Conservation (phyloP, 2,888 invertebrate species). For the Slavum lentiscoides region DNA sequence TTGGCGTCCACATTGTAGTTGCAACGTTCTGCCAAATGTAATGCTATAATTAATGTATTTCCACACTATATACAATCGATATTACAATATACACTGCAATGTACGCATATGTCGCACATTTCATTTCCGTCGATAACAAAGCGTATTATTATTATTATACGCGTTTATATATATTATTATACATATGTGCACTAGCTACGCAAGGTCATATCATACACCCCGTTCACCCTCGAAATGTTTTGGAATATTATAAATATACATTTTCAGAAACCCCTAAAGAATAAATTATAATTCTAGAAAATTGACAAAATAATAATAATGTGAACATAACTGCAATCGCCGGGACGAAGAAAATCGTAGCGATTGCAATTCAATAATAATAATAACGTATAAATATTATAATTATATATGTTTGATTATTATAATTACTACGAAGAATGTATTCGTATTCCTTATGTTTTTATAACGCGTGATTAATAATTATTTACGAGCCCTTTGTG, state of each 20-base stretch:
- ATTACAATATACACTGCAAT: not conserved
- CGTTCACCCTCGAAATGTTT: too few species aligned
- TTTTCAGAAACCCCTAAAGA: too few species aligned
- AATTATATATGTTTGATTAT: not conserved
- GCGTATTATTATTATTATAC: not conserved
- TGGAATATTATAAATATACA: too few species aligned
- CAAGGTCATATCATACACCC: too few species aligned
- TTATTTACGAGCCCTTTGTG: not conserved
- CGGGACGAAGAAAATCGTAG: too few species aligned
- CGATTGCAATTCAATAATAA: too few species aligned
- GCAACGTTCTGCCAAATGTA: not conserved
- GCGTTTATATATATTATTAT: too few species aligned
- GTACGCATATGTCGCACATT: not conserved
- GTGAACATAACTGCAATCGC: too few species aligned
- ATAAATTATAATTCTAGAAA: too few species aligned
- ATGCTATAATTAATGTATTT: slow-evolving; percentile 23
- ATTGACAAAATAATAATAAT: too few species aligned
- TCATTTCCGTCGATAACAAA: not conserved
- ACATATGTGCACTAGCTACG: not conserved
- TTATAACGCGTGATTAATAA: not conserved
- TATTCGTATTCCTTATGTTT: not conserved
- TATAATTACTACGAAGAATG: not conserved
- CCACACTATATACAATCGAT: not conserved
- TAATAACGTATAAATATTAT: too few species aligned
- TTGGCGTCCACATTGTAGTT: not conserved